A percentile compares a stretch with the other conserved stretches of the same genome.
These are phyloP conservation scores for Aphrophora alni DNA, from an alignment of 2,888 invertebrate genomes.

Conservation along the genomic window DNA sequence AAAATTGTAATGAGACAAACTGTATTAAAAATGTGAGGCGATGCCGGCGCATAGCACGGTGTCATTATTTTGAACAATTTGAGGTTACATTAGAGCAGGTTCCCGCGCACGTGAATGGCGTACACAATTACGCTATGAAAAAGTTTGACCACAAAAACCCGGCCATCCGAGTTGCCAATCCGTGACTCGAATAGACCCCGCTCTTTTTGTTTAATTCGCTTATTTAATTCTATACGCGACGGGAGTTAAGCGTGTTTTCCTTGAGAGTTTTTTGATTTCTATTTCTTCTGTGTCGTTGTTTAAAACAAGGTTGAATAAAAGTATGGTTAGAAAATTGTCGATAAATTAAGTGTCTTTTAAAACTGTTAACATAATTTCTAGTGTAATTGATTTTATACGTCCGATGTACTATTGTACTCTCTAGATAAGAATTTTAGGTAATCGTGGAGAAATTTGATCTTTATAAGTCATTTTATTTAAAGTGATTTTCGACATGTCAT, in stretches of 20 bases:
- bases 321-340: neutral
- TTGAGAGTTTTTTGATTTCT: neutral
- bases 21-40: no score
- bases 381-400: no score
- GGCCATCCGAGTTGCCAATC: neutral
- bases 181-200: neutral
- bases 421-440: no score
- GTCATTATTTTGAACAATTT: neutral
- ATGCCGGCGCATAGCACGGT: neutral
- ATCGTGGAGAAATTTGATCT: no score
- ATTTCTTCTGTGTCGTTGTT: neutral
- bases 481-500: no score
- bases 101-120: neutral
- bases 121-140: neutral
- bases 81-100: neutral
- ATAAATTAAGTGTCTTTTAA: neutral
- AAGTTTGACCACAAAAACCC: neutral
- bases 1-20: neutral
- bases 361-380: no score
- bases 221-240: neutral
- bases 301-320: neutral
- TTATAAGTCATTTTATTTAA: no score
- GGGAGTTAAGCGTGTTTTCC: neutral
- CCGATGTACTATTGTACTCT: no score
- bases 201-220: neutral